Base-by-base conservation (phyloP, 2,113 vertebrate species). In the Caretta caretta region DNA sequence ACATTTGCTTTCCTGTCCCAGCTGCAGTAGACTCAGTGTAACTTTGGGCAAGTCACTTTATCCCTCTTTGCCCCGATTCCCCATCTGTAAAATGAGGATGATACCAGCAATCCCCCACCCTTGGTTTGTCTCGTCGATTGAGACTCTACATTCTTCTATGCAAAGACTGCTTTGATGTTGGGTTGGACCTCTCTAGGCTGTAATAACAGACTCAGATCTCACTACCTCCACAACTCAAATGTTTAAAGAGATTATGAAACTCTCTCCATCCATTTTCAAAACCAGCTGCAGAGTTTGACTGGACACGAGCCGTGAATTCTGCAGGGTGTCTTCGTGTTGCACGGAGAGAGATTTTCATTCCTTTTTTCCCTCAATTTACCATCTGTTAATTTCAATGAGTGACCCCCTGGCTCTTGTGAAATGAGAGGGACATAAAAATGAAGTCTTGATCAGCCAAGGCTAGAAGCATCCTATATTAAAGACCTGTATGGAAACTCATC, bases 261-360 rank as follows among this genome's bases (percentile, higher is more conserved):
- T 62, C 27, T 42, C 10, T 0, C 0, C 10, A n/a, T 35, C 38
- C 17, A 16, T 51, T 69, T 20, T 3, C 27, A 2, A 16, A 38
- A 29, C 14, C 12, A 25, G 57, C 69, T 72, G 69, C 1, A 0
- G 51, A 57, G 57, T 38, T 20, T 12, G 20, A 35, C 8, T 5
- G 0, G 0, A 42, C 0, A 2, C n/a, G 8, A 72, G 12, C 9
- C 1, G 22, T 0, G 0, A 13, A 51, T 6, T 57, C 62, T 4
- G 1, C 1, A 0, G 48, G 78, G 19, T 42, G 25, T 12, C 11
- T 0, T 1, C 0, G 1, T 4, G 54, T 46, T n/a, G n/a, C 0
- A 0, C 25, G 42, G 31, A 1, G 1, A 75, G 87, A 31, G 20
- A 11, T 53, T 35, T 14, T 72, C 20, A 38, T 51, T 22, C 59